Evolutionary conservation across 2,888 invertebrate species (phyloP).

Genomic region (Cryptus viduatorius): DNA sequence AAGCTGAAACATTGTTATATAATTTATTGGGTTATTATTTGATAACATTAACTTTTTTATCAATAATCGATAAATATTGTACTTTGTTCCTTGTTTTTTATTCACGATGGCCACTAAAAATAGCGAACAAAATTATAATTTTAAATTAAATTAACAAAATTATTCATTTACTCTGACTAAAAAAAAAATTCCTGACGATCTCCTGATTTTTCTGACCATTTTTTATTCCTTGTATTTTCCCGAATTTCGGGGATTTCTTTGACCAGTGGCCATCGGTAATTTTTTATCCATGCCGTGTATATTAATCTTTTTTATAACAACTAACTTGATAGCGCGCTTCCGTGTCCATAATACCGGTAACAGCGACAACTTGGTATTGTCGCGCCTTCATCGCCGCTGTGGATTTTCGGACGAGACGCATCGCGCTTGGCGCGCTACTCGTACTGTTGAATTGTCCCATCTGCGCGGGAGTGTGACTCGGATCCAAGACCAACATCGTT

Average conservation of each 20-base stretch:
- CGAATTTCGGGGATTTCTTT: no score
- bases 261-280: no score
- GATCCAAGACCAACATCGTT: conserved; percentile 92
- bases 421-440: conserved; percentile 87
- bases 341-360: conserved; percentile 90
- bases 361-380: conserved; percentile 95
- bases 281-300: no score
- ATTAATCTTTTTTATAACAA: neutral
- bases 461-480: conserved; percentile 93
- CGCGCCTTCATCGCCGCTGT: conserved; percentile 92
- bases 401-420: conserved; percentile 90
- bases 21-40: no score
- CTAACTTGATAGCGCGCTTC: conserved; percentile 92
- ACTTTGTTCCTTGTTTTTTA: no score
- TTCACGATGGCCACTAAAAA: no score
- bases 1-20: conserved; percentile 86
- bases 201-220: no score
- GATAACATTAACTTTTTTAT: neutral
- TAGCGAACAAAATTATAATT: no score
- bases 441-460: conserved; percentile 89
- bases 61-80: neutral
- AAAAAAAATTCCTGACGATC: no score
- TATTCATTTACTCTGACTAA: no score
- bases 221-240: no score
- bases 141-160: no score